Base-by-base conservation (phyloP, 2,888 invertebrate species). In the Xanthia icteritia region DNA sequence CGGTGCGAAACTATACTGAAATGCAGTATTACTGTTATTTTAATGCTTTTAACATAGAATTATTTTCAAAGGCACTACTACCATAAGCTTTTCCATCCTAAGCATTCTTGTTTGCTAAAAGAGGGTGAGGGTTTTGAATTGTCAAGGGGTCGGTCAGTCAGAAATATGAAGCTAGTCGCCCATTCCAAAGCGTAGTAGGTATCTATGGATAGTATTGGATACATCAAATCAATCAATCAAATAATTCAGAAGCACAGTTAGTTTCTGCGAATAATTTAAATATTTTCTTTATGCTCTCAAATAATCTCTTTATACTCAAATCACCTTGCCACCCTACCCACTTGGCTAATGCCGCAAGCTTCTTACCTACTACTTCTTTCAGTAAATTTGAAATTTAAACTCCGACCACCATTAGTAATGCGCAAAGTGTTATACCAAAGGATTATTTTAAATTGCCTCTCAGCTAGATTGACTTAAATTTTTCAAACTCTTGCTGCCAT, bases 321-420 rank as follows among this genome's bases (percentile, higher is more conserved):
- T 1, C 8, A 0, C 23, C 2, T 83, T 70, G 74, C 6, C 13
- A 31, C 66, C 72, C 64, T 64, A 66, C 9, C 42, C 13, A 11
- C 72, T 81, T 67, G 65, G 75, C 68, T 85, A 85, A 82, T 68
- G 76, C 78, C 64, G 56, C 79, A 76, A 84, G 85, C 83, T 77
- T 61, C 85, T 89, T 88, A 82, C 82, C 81, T 27, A 63, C 58
- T 79, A 78, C 77, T 87, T 89, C 81, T 84, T 87, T 79, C 73
- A 82, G 80, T 77, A 64, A 89, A 87, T 87, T 87, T 89, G 65
- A 87, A 87, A 89, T 87, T 89, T 88, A 81, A 88, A 89, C 88
- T 87, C 77, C 64, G 51, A 11, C 77, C 63, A 61, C 79, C 83
- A 87, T 89, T 87, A 77, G 78, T 77, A 81, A 76, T 66, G 79